Evolutionary conservation across 2,797 vertebrate species (phyloP), one percentile per base, ranked within the genome.

Genomic region (Gobionotothen gibberifrons): DNA sequence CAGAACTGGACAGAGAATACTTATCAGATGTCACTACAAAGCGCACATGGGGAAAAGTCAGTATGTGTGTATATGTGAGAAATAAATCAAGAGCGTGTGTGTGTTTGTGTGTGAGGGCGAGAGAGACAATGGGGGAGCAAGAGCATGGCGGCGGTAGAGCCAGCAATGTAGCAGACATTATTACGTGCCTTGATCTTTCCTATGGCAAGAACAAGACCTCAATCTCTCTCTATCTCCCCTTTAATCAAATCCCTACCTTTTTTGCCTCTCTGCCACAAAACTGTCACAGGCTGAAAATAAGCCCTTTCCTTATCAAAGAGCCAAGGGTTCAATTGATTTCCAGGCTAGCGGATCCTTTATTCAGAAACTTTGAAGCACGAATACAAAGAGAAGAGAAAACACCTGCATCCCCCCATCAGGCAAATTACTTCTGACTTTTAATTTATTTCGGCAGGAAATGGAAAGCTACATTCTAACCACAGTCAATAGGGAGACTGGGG

Each of bases 381-480:
- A 85, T 26, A 69, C 74, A 39, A 5, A 59, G 61, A 89, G 89
- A 93, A 57, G 82, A 80, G 85, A 95, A 95, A 94, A 95, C 96
- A 97, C 96, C 96, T 97, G 96, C 95, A 96, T 93, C 93, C 85
- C 93, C 96, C 95, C 94, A 88, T 99, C 98, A 99, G 95, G 95
- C 95, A 99, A 98, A 99, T 99, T 97, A 98, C 94, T 98, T 98
- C 96, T 99, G 98, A 99, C 98, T 99, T 99, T 97, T 99, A 98
- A 99, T 99, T 99, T 99, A 99, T 99, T 99, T 99, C 96, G 92
- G 95, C 90, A 96, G 97, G 97, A 99, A 98, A 98, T 97, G 95
- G 97, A 97, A 98, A 96, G 96, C 95, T 96, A 96, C 96, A 96
- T 95, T 95, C 96, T 96, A 95, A 94, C 95, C 96, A 96, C 96